Evolutionary conservation across 2,888 invertebrate species (phyloP), one percentile per base, ranked within the genome.

Genomic region (Eristalis pertinax): DNA sequence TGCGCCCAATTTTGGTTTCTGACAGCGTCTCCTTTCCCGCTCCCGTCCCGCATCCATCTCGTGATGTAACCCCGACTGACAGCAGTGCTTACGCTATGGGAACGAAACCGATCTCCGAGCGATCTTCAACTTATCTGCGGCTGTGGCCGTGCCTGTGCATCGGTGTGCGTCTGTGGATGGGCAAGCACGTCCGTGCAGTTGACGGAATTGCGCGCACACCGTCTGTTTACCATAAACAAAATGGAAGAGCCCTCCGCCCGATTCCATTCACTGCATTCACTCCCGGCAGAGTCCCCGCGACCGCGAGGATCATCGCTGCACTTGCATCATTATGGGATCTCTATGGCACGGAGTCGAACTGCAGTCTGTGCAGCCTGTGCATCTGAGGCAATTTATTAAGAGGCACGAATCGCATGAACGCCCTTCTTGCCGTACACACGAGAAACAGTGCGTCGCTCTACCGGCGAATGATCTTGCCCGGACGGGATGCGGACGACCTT

Each of bases 371-470:
- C 68, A 62, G 77, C 65, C 50, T 32, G 11, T n/a, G 74, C 74
- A 58, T 82, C 75, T 64, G 68, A 84, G 79, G 83, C 87, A 89
- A 89, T 89, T 89, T 89, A 89, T 89, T 89, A 89, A 89, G 84
- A 89, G 89, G 89, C 89, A 89, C 89, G 89, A 89, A 89, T 83
- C 84, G 89, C 87, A 88, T 88, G 88, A 89, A 89, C 89, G 89
- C 89, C 85, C 84, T 88, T 84, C 84, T 88, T 86, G 72, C 64
- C 15, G 26, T 8, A 8, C 75, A 67, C 22, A 15, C 35, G 35
- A 43, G n/a, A 11, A 15, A 26, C 68, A 60, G 62, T 75, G 77
- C 68, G 62, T 60, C 50, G 70, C 26, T 60, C 50, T 26, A 63
- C 26, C 62, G 19, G 56, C 13, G 72, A 72, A 72, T 50, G 29